phyloP scores from a whole-genome alignment of 2,113 vertebrate genomes.

The Dipodomys spectabilis region DNA sequence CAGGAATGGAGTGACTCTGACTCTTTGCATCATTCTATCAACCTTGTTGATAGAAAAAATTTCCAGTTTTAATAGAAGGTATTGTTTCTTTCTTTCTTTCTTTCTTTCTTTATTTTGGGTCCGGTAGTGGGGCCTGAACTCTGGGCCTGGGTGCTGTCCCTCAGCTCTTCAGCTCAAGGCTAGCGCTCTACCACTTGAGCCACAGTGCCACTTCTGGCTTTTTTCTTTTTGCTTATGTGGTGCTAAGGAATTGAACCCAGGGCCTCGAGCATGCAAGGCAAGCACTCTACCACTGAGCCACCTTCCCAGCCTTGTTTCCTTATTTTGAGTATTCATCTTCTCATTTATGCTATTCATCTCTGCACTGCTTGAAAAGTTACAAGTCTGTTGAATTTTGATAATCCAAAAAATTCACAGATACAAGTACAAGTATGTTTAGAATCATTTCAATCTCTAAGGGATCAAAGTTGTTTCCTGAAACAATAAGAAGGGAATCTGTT shows the following conservation, averaged over 20 bases:
- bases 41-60: not conserved
- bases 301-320: too few species aligned
- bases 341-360: not conserved
- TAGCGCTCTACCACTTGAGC: too few species aligned
- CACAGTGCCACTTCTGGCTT: too few species aligned
- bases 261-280: too few species aligned
- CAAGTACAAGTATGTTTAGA: not conserved
- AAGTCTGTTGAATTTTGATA: slow-evolving; percentile 20
- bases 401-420: not conserved
- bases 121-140: too few species aligned
- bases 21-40: not conserved
- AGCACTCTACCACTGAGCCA: too few species aligned
- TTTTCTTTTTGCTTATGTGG: too few species aligned
- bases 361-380: not conserved
- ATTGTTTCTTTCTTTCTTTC: not conserved
- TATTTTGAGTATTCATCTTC: not conserved
- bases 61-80: not conserved
- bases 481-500: not conserved
- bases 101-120: too few species aligned
- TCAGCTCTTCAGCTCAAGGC: too few species aligned
- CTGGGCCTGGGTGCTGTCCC: too few species aligned
- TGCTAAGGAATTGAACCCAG: too few species aligned
- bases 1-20: not conserved
- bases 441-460: not conserved
- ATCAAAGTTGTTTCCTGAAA: not conserved